phyloP scores from a whole-genome alignment of 2,888 invertebrate genomes.

The Autographa pulchrina region DNA sequence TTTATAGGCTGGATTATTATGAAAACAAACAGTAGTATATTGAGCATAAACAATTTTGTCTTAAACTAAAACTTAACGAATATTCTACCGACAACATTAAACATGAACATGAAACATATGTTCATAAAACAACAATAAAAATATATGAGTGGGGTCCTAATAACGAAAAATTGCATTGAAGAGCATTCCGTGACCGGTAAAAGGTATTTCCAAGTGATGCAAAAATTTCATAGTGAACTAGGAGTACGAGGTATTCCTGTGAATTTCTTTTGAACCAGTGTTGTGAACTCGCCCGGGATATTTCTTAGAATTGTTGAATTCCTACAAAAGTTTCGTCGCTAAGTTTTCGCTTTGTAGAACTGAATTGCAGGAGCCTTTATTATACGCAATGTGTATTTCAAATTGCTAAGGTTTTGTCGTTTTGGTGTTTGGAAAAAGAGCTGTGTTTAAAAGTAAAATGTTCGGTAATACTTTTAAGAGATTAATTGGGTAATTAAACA shows the following conservation, averaged over 20 bases:
- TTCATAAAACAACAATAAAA: no score
- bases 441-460: neutral
- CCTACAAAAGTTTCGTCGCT: conserved; percentile 35
- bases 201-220: conserved; percentile 32
- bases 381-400: neutral
- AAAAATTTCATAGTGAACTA: conserved; percentile 30
- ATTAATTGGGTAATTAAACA: no score
- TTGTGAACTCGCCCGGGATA: conserved; percentile 31
- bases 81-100: no score
- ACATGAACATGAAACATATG: no score
- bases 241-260: conserved; percentile 31
- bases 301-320: conserved; percentile 50
- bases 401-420: neutral
- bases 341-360: conserved; percentile 42
- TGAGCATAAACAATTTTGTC: no score
- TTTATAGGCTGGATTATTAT: no score
- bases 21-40: no score
- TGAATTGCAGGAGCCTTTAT: conserved; percentile 26
- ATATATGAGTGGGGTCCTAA: neutral
- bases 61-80: no score
- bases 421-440: conserved; percentile 2
- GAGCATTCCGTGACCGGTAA: conserved; percentile 15
- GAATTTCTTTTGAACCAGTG: conserved; percentile 32
- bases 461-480: no score
- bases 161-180: neutral